Evolutionary conservation across 2,888 invertebrate species (phyloP).

Genomic region (Thyatira batis): DNA sequence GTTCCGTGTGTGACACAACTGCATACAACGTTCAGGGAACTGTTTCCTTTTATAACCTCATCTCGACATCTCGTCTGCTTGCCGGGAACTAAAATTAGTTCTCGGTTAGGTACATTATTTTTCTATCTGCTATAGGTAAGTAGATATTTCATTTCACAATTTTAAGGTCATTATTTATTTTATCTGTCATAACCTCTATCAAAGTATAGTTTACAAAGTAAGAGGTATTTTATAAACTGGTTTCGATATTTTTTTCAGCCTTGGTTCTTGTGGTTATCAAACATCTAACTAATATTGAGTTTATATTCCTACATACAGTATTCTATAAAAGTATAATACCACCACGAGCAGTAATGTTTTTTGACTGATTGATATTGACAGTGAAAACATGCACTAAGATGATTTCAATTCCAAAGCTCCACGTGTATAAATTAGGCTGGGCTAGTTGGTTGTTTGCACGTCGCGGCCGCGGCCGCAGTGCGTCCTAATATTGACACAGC

Average conservation of each 20-base stretch:
- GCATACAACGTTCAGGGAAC: conserved; percentile 40
- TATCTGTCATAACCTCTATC: background rate
- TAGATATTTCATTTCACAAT: background rate
- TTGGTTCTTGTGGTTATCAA: no score
- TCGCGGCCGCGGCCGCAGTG: conserved; percentile 40
- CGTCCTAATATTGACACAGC: conserved; percentile 66
- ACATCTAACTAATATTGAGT: no score
- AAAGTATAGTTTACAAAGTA: no score
- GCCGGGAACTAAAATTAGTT: conserved; percentile 32
- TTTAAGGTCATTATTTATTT: background rate
- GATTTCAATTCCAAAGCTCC: conserved; percentile 28
- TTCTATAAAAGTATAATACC: no score
- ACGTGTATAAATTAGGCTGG: conserved; percentile 69
- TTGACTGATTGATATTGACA: background rate
- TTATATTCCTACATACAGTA: no score
- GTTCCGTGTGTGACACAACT: conserved; percentile 38
- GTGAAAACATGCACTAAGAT: conserved; percentile 3
- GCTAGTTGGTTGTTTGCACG: conserved; percentile 58
- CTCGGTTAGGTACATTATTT: conserved; percentile 28
- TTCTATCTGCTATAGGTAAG: conserved; percentile 21
- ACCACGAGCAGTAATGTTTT: background rate
- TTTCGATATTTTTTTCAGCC: no score
- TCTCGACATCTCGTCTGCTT: conserved; percentile 15
- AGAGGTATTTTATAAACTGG: no score
- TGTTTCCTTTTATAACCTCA: conserved; percentile 45